Percentiles rank a stretch among this genome's conserved stretches.
Conservation (phyloP, 2,888 invertebrate genomes). For the Sinohyriopsis cumingii region DNA sequence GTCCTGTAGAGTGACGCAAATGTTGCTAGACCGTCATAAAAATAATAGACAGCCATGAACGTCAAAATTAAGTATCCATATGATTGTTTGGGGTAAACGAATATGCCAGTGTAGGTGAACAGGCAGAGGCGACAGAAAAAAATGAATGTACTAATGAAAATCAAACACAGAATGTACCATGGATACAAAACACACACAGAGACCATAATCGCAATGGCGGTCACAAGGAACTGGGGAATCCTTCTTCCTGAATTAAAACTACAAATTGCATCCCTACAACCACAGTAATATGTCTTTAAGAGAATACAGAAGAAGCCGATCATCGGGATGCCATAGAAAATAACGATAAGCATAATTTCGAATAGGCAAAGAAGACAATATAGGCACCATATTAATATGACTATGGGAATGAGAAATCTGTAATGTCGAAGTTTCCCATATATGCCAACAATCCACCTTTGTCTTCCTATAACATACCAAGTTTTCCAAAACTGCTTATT, state of each 20-base stretch:
- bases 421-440: neutral
- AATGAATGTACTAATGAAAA: neutral
- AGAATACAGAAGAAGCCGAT: neutral
- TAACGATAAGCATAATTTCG: neutral
- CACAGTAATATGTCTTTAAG: neutral
- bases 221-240: too few species aligned
- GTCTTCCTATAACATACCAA: neutral
- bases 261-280: neutral
- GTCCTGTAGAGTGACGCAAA: neutral
- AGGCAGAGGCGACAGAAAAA: neutral
- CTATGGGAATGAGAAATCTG: neutral
- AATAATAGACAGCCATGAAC: neutral
- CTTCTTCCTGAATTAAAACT: too few species aligned
- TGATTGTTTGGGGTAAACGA: neutral
- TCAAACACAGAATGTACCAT: neutral
- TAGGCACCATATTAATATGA: neutral
- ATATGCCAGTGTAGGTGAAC: constrained; percentile 3
- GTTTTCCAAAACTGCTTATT: constrained; percentile 4
- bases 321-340: constrained; percentile 10
- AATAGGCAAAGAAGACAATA: constrained; percentile 1
- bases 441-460: neutral
- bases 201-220: neutral
- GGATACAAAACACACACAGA: neutral
- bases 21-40: neutral
- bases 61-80: neutral